These are phyloP conservation scores for Leptonema lineaticorne DNA, from an alignment of 1,140 invertebrate species.

Conservation along the genomic window DNA sequence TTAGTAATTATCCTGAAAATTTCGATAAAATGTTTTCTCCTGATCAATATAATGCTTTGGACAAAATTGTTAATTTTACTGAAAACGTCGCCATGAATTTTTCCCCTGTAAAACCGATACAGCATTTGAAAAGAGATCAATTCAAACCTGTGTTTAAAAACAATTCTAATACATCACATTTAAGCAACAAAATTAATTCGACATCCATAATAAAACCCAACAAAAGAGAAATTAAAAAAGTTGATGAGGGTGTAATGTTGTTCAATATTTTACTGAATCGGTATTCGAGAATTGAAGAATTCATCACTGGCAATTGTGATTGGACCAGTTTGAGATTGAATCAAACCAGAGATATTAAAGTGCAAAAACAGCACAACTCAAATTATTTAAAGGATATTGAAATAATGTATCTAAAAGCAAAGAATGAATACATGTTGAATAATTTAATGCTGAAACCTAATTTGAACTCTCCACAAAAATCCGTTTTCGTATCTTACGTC, in stretches of 20 bases:
- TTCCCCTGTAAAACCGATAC: conserved; percentile 50
- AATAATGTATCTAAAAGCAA: conserved; percentile 53
- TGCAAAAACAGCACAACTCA: conserved; percentile 27
- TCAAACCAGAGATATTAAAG: background rate
- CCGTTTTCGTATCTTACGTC: conserved; percentile 38
- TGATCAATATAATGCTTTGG: conserved; percentile 54
- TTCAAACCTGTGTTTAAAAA: background rate
- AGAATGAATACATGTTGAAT: conserved; percentile 55
- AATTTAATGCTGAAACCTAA: conserved; percentile 54
- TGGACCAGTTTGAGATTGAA: conserved; percentile 47
- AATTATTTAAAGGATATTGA: conserved; percentile 49
- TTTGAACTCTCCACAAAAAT: conserved; percentile 44
- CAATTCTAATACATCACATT: conserved; percentile 30
- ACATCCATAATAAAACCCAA: conserved; percentile 34
- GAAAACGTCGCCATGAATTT: conserved; percentile 51
- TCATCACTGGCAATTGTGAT: conserved; percentile 52
- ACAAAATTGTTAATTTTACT: conserved; percentile 57
- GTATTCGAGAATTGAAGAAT: conserved; percentile 54
- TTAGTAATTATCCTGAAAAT: conserved; percentile 45
- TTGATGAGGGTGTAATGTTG: background rate
- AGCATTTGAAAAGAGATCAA: conserved; percentile 47
- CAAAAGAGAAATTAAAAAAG: conserved; percentile 13
- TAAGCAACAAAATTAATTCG: conserved; percentile 9
- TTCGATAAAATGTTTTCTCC: conserved; percentile 45
- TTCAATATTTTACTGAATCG: conserved; percentile 50